phyloP scores from a whole-genome alignment of 2,888 invertebrate genomes.

The Tenthredo amoena region DNA sequence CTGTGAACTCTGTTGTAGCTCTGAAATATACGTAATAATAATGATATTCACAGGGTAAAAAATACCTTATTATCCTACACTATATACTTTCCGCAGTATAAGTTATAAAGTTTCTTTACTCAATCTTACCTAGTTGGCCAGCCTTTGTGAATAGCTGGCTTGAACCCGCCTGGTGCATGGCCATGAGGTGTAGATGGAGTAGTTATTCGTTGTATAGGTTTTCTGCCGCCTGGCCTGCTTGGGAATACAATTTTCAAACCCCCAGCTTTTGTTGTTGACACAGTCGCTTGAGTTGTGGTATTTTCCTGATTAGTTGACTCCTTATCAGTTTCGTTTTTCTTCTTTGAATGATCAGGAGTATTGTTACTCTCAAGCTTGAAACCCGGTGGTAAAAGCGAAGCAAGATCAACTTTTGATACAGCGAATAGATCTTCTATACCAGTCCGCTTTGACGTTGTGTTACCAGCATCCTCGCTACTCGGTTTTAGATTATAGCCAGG shows the following conservation, averaged over 20 bases:
- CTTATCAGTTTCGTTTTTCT: neutral
- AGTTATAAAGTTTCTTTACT: neutral
- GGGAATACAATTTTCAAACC: slow-evolving; percentile 89
- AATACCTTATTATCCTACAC: neutral
- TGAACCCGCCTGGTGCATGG: slow-evolving; percentile 79
- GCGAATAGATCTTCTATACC: slow-evolving; percentile 27
- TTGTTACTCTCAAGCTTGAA: slow-evolving; percentile 78
- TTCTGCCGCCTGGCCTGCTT: slow-evolving; percentile 86
- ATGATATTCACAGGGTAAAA: slow-evolving; percentile 3
- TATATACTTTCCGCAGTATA: slow-evolving; percentile 2
- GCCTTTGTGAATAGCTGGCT: slow-evolving; percentile 89
- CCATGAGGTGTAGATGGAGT: slow-evolving; percentile 79
- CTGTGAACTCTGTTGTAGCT: slow-evolving; percentile 93
- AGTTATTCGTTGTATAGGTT: slow-evolving; percentile 81
- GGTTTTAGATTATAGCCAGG: slow-evolving; percentile 79
- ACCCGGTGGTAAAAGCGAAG: slow-evolving; percentile 83
- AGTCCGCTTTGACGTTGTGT: slow-evolving; percentile 28
- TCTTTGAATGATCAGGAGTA: neutral
- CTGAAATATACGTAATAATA: slow-evolving; percentile 75
- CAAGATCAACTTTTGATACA: slow-evolving; percentile 77
- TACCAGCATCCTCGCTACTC: neutral
- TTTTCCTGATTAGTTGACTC: neutral
- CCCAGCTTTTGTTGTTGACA: slow-evolving; percentile 70
- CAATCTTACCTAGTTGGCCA: slow-evolving; percentile 87
- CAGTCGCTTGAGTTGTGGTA: slow-evolving; percentile 63